Percentiles rank a stretch among this genome's conserved stretches.
These are phyloP conservation scores for Tonatia bakeri DNA, from an alignment of 2,113 vertebrate genomes.

Conservation along the genomic window DNA sequence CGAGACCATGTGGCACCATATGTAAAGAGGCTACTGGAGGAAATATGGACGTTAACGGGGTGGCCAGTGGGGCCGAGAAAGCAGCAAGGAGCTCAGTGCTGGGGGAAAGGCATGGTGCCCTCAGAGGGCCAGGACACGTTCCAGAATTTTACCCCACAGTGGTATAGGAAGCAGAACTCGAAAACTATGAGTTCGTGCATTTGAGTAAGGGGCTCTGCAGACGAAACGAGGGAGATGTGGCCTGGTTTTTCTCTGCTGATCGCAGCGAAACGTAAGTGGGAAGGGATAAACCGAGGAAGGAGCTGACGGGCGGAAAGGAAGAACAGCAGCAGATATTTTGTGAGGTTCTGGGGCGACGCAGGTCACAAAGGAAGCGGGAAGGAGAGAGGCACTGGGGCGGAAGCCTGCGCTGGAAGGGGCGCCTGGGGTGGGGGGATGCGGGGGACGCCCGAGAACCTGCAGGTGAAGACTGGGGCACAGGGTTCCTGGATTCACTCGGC, in stretches of 20 bases:
- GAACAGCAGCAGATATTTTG: background rate
- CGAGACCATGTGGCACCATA: background rate
- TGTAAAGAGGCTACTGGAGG: background rate
- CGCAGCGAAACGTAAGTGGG: background rate
- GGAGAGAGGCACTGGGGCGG: background rate
- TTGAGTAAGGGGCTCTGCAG: background rate
- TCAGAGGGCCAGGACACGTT: background rate
- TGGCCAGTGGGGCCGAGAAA: background rate
- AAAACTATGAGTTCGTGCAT: fast-evolving
- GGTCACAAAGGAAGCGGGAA: background rate
- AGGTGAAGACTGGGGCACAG: background rate
- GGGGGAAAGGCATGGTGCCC: background rate
- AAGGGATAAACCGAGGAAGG: background rate
- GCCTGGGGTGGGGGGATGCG: no score
- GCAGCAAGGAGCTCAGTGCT: background rate
- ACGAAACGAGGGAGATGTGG: background rate
- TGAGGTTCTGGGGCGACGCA: no score
- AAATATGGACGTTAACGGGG: background rate
- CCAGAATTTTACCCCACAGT: background rate
- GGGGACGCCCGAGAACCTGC: background rate
- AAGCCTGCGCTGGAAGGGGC: background rate
- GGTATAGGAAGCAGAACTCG: no score
- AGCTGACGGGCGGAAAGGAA: background rate
- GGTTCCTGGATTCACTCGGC: no score
- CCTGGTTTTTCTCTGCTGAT: background rate